Percentiles rank a stretch among this genome's conserved stretches.
Evolutionary conservation across 2,113 vertebrate species (phyloP).

Genomic region (Atherinomorus stipes): DNA sequence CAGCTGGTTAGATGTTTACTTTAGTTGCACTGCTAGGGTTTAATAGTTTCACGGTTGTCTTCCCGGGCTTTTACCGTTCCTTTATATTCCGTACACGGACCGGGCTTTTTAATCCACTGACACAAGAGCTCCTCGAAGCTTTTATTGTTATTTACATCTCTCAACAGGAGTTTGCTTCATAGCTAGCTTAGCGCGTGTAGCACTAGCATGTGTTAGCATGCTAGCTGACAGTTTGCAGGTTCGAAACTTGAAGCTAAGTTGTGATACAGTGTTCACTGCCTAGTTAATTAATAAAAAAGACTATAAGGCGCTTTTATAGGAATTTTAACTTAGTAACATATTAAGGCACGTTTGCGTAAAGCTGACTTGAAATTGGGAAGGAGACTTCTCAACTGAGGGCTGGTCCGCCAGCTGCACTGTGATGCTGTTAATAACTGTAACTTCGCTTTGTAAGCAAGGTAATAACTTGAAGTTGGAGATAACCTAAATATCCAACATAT

Average conservation of each 20-base stretch:
- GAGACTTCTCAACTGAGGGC: slow-evolving; percentile 8
- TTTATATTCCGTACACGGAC: background rate
- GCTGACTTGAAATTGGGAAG: background rate
- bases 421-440: slow-evolving; percentile 29
- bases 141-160: slow-evolving; percentile 65
- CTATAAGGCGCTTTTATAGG: background rate
- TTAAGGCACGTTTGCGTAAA: background rate
- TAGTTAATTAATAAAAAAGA: background rate
- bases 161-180: slow-evolving; percentile 56
- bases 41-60: background rate
- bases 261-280: background rate
- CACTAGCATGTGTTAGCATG: slow-evolving; percentile 70
- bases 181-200: slow-evolving; percentile 70
- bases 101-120: background rate
- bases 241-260: slow-evolving; percentile 70
- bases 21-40: slow-evolving; percentile 46
- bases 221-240: slow-evolving; percentile 61
- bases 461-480: background rate
- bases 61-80: background rate
- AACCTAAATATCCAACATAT: background rate
- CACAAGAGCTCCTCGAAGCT: background rate
- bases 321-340: too few relatives aligned
- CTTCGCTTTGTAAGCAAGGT: background rate
- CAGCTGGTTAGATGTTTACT: slow-evolving; percentile 76
- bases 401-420: slow-evolving; percentile 15